A percentile compares a stretch with the other conserved stretches of the same genome.
phyloP scores from a whole-genome alignment of 1,140 invertebrate genomes.

The Drosophila mauritiana region DNA sequence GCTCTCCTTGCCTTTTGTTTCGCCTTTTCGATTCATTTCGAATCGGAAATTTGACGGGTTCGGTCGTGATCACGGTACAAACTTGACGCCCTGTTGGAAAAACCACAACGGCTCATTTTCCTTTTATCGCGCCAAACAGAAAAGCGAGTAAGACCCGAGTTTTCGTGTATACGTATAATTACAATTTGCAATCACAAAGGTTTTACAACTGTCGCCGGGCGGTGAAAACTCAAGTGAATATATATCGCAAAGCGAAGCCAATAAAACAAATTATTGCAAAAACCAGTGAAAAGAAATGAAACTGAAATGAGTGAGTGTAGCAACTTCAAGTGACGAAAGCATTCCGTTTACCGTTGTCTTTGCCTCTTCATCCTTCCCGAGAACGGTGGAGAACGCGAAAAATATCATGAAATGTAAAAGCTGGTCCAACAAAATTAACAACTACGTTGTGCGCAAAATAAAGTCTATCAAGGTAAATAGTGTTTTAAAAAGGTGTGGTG shows the following conservation, averaged over 20 bases:
- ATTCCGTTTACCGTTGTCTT: constrained; percentile 39
- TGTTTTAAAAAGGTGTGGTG: too few relatives aligned
- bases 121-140: constrained; percentile 30
- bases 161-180: constrained; percentile 4
- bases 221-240: constrained; percentile 29
- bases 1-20: not conserved
- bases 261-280: constrained; percentile 5
- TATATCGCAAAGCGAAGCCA: not conserved
- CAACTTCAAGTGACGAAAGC: constrained; percentile 19
- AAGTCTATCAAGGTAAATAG: constrained; percentile 84
- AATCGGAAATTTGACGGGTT: constrained; percentile 5
- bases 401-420: constrained; percentile 85
- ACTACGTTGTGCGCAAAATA: constrained; percentile 80
- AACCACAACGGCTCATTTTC: constrained; percentile 4
- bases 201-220: constrained; percentile 15
- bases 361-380: constrained; percentile 19
- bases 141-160: constrained; percentile 10
- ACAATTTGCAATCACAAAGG: not conserved
- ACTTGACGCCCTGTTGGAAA: not conserved
- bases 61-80: constrained; percentile 10
- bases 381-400: constrained; percentile 54
- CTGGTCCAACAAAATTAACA: constrained; percentile 84
- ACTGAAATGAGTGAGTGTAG: constrained; percentile 13
- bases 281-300: constrained; percentile 14
- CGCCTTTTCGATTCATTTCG: not conserved